These are phyloP conservation scores for Chelmon rostratus DNA, from an alignment of 2,797 vertebrate genomes.

Conservation along the genomic window DNA sequence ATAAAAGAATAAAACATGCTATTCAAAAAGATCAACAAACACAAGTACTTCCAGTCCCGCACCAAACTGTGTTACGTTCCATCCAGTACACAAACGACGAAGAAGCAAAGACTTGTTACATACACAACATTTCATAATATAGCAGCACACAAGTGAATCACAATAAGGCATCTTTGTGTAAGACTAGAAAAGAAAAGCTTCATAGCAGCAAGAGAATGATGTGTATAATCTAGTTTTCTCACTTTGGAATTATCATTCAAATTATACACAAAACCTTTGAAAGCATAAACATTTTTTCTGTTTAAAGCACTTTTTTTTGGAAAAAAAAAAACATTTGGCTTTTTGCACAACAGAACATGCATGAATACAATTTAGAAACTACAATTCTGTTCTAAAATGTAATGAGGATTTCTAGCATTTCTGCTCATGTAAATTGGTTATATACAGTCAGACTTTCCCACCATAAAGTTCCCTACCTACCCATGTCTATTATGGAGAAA, in stretches of 20 bases:
- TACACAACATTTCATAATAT: slow-evolving; percentile 95
- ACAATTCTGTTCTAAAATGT: slow-evolving; percentile 58
- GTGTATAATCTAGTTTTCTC: slow-evolving; percentile 76
- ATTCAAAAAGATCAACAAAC: slow-evolving; percentile 83
- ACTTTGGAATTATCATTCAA: slow-evolving; percentile 78
- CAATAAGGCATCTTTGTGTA: slow-evolving; percentile 94
- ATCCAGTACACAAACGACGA: slow-evolving; percentile 86
- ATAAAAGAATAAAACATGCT: slow-evolving; percentile 80
- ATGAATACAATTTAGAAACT: slow-evolving; percentile 59
- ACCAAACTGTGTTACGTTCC: slow-evolving; percentile 85
- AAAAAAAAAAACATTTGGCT: slow-evolving; percentile 65
- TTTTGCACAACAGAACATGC: slow-evolving; percentile 70
- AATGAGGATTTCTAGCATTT: slow-evolving; percentile 58
- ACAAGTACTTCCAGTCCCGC: slow-evolving; percentile 92
- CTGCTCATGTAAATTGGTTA: slow-evolving; percentile 44
- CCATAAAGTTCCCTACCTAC: slow-evolving; percentile 49
- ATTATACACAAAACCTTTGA: slow-evolving; percentile 88
- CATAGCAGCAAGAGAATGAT: slow-evolving; percentile 91
- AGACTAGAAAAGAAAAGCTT: slow-evolving; percentile 93
- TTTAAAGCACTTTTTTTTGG: slow-evolving; percentile 74
- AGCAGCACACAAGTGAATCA: slow-evolving; percentile 99
- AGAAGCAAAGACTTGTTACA: slow-evolving; percentile 92
- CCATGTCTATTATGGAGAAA: slow-evolving; percentile 42
- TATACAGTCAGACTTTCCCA: slow-evolving; percentile 48
- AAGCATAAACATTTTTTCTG: slow-evolving; percentile 70